A percentile compares a stretch with the other conserved stretches of the same genome.
Conservation (phyloP, 1,140 invertebrate species). For the Xylocopa sonorina region DNA sequence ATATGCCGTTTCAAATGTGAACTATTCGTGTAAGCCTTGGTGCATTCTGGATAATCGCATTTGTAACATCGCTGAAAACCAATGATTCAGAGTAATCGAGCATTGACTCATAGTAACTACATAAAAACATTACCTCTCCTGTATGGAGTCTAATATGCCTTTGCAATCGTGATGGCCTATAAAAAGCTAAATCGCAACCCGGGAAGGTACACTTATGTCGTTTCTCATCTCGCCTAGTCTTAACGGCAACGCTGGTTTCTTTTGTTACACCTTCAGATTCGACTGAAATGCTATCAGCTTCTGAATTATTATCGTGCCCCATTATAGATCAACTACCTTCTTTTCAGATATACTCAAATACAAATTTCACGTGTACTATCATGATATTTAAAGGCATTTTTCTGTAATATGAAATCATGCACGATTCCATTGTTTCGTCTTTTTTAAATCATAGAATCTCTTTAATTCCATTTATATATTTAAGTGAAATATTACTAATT, state of each 20-base stretch:
- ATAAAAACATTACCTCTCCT: slow-evolving; percentile 72
- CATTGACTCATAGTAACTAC: too few relatives aligned
- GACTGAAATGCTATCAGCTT: not conserved
- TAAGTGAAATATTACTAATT: too few relatives aligned
- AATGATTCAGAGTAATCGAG: not conserved
- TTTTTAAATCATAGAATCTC: too few relatives aligned
- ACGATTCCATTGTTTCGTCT: too few relatives aligned
- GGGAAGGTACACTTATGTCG: slow-evolving; percentile 65
- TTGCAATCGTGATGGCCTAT: slow-evolving; percentile 63
- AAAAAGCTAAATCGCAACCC: slow-evolving; percentile 65
- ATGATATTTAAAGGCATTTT: too few relatives aligned
- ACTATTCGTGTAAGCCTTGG: slow-evolving; percentile 73
- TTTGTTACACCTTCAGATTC: not conserved
- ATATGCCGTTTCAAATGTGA: slow-evolving; percentile 71
- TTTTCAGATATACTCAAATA: not conserved
- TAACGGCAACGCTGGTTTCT: not conserved
- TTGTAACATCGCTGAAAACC: slow-evolving; percentile 66
- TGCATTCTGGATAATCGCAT: slow-evolving; percentile 67
- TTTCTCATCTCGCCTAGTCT: slow-evolving; percentile 44
- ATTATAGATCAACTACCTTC: slow-evolving; percentile 20
- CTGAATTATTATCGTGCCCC: slow-evolving; percentile 19
- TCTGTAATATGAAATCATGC: too few relatives aligned
- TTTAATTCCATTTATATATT: too few relatives aligned
- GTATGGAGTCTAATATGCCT: slow-evolving; percentile 70
- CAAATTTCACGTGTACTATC: too few relatives aligned